These are phyloP conservation scores for Galbula dea DNA, from an alignment of 2,113 vertebrate genomes.

Conservation along the genomic window DNA sequence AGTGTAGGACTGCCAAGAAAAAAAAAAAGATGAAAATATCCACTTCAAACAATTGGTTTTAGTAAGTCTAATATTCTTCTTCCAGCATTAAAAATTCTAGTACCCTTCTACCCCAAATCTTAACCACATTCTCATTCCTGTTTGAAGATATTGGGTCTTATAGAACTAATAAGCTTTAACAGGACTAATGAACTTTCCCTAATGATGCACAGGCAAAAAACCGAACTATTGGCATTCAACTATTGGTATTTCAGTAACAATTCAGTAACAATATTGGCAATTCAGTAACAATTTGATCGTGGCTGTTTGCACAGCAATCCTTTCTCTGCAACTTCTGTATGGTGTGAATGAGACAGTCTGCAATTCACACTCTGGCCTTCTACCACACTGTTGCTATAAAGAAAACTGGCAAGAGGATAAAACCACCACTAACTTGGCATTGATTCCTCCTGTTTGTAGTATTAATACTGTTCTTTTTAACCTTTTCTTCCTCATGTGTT, in stretches of 20 bases:
- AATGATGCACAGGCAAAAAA: background rate
- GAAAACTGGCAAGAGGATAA: background rate
- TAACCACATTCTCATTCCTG: background rate
- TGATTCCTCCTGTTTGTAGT: background rate
- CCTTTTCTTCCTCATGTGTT: background rate
- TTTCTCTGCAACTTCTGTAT: background rate
- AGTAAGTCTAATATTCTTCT: background rate
- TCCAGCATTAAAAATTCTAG: background rate
- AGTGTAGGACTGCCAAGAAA: background rate
- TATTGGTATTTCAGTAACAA: background rate
- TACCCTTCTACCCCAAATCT: background rate
- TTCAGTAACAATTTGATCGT: background rate
- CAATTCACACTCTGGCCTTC: background rate
- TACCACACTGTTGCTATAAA: background rate
- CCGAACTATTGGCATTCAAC: background rate
- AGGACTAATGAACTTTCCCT: background rate
- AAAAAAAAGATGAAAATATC: background rate
- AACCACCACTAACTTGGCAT: background rate
- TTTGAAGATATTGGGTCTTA: background rate
- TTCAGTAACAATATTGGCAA: background rate
- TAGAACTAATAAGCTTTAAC: background rate
- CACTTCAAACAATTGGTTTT: background rate
- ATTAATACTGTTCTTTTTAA: constrained; percentile 10
- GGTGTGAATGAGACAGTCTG: background rate
- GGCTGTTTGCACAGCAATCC: background rate